Base-by-base conservation (phyloP, 2,113 vertebrate species). In the Rhineura floridana region DNA sequence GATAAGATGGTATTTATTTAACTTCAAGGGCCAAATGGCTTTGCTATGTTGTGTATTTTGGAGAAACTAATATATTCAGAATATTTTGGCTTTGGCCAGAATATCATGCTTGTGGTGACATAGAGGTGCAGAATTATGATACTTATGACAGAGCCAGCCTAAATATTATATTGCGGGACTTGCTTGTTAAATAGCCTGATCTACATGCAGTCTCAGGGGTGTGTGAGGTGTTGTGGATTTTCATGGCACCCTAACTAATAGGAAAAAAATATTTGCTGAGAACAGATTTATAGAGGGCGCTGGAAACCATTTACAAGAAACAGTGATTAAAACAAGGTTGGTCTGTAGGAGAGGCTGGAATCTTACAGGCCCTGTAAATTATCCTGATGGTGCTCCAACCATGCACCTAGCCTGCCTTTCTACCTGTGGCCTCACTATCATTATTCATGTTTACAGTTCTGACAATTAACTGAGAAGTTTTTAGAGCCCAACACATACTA, bases 301-400 rank as follows among this genome's bases (percentile, higher is more conserved):
- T 83, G 42, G 52, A 81, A 88, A 52, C 0, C 0, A 75, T 12
- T 33, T 85, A 39, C n/a, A 77, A 86, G 63, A 81, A 79, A 36
- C n/a, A 75, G 82, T 0, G 63, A 75, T 2, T 52, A 44, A 83
- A 55, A 78, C 52, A 28, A 91, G 91, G 89, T 92, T 89, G 92
- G 89, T 55, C 59, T 82, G 92, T 80, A 69, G 21, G 48, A 90
- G 48, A 82, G 48, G 85, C 39, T 0, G 0, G 5, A 81, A 59
- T 79, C 62, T 50, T 70, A 46, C 59, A 48, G 48, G 52, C 48
- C 78, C 84, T 11, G 46, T 0, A 13, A 87, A 94, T 92, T 72
- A 70, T 69, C 42, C 65, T 36, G 69, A 2, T 46, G 0, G 4
- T 81, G 25, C 39, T 44, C 17, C 6, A 11, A 87, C 46, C 52